Base-by-base conservation (phyloP, 2,888 invertebrate genomes). In the Mylabris sibirica region DNA sequence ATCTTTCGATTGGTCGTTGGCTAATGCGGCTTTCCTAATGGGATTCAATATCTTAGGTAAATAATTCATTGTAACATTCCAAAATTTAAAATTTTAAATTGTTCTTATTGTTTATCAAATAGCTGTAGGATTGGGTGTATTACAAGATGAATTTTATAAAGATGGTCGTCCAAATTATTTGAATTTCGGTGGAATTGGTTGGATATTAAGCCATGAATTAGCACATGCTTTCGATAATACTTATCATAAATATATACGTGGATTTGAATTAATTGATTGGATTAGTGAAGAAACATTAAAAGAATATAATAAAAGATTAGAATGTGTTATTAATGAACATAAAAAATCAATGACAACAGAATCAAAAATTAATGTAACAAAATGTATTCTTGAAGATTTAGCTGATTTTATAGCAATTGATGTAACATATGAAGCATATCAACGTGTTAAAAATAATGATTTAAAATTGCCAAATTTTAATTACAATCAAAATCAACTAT, bases 371-470 rank as follows among this genome's bases (percentile, higher is more conserved):
- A 49, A 49, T 20, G 8, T 2, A 20, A 11, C 49, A 2, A 2
- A 20, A 26, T 65, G 34, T 30, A 26, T 68, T 12, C 17, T 68
- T 9, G 96, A 96, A 82, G 96, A 96, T 82, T 95, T 96, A 65
- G 95, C 96, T 0, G 96, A 96, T 82, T 95, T 95, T 81, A 95
- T 94, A 0, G 96, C 95, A 0, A 90, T 95, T 72, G 95, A 95
- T 81, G 92, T 93, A 79, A 93, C 95, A 0, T 96, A 95, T 82
- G 87, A 89, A 73, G 94, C 94, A 0, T 94, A 94, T 82, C 86
- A 89, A 63, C 87, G 87, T 14, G 86, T 89, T 12, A 88, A 93
- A 79, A 89, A 90, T 0, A 85, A 86, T 1, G 93, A 93, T 76
- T 83, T 85, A 0, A 86, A 87, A 49, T 85, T 94, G 12, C 93